These are phyloP conservation scores for Spatulosminthurus flaviceps DNA, from an alignment of 2,888 invertebrate species.

Conservation along the genomic window DNA sequence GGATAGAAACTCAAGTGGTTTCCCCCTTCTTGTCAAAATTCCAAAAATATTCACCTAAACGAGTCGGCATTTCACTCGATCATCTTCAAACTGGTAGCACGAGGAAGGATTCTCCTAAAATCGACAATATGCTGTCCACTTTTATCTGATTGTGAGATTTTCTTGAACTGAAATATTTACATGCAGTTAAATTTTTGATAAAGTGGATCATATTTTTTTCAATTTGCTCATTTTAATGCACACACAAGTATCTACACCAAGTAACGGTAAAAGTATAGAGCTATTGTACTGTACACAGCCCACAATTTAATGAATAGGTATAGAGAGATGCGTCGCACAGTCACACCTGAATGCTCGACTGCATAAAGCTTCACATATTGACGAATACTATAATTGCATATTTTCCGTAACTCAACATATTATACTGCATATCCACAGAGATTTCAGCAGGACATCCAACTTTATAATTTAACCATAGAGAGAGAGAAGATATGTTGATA, in stretches of 20 bases:
- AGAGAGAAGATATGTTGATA: too few relatives aligned
- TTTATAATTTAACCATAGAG: not conserved
- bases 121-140: not conserved
- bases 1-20: too few relatives aligned
- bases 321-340: not conserved
- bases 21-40: too few relatives aligned
- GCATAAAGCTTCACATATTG: constrained; percentile 10
- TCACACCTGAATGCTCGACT: constrained; percentile 9
- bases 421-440: not conserved
- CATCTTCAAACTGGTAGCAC: too few relatives aligned
- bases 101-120: too few relatives aligned
- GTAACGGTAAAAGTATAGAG: constrained; percentile 11
- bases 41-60: too few relatives aligned
- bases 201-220: constrained; percentile 18
- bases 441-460: constrained; percentile 1
- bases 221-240: constrained; percentile 7
- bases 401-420: not conserved
- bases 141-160: not conserved
- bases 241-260: not conserved
- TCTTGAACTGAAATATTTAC: not conserved
- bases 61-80: too few relatives aligned
- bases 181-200: not conserved
- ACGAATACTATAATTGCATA: not conserved
- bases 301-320: constrained; percentile 12
- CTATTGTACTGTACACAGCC: constrained; percentile 2